Conservation (phyloP, 2,888 invertebrate genomes). For the Thymelicus lineola region DNA sequence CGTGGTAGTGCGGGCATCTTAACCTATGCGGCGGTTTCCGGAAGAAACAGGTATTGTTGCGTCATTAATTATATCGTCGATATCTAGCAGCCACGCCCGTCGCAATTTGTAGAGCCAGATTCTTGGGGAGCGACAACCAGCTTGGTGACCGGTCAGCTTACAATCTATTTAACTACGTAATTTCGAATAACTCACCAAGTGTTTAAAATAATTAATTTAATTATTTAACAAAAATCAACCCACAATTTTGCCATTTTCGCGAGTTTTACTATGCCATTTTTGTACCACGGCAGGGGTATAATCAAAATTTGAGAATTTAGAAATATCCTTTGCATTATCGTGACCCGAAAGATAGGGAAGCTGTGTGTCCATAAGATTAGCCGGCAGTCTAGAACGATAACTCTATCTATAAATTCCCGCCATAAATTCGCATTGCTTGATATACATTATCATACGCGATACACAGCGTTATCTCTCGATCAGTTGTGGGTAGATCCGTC, state of each 20-base stretch:
- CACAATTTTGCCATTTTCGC: no score
- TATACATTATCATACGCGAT: constrained; percentile 1
- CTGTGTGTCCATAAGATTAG: no score
- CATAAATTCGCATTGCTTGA: constrained; percentile 11
- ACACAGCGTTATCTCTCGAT: background rate
- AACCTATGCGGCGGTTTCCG: constrained; percentile 21
- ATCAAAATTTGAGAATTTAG: no score
- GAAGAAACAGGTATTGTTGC: constrained; percentile 19
- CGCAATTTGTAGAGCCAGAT: constrained; percentile 23
- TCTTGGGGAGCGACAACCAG: constrained; percentile 4
- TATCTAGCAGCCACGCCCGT: constrained; percentile 23
- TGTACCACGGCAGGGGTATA: no score
- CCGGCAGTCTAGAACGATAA: no score
- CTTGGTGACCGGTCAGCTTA: constrained; percentile 11
- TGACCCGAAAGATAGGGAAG: no score
- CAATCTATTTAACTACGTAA: background rate
- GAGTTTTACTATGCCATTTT: no score
- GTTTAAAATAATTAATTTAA: no score
- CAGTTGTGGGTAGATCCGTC: constrained; percentile 11
- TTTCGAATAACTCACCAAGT: no score
- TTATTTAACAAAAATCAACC: no score
- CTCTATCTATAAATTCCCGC: background rate
- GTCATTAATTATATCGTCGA: constrained; percentile 23
- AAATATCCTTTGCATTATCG: no score
- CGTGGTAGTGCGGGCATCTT: constrained; percentile 3